phyloP scores from a whole-genome alignment of 1,140 invertebrate species.

The Diorhabda carinulata region DNA sequence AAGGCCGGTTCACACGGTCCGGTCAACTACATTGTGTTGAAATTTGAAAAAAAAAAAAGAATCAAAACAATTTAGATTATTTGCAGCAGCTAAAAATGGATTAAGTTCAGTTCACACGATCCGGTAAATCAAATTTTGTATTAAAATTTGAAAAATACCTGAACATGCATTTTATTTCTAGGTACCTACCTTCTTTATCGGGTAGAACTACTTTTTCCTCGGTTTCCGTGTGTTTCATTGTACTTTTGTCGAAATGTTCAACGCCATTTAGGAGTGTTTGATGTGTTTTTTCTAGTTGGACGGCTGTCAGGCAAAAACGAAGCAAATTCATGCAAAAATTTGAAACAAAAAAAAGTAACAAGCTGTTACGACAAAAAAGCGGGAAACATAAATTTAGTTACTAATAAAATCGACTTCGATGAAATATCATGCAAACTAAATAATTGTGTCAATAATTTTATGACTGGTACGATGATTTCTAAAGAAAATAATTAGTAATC shows the following conservation, averaged over 20 bases:
- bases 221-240: constrained; percentile 72
- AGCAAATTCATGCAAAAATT: constrained; percentile 33
- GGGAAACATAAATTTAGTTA: too few relatives aligned
- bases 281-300: constrained; percentile 65
- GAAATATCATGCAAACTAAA: too few relatives aligned
- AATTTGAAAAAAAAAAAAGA: too few relatives aligned
- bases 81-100: not conserved
- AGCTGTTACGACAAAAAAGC: too few relatives aligned
- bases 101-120: too few relatives aligned
- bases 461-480: not conserved
- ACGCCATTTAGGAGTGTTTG: constrained; percentile 65
- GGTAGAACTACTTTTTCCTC: constrained; percentile 74
- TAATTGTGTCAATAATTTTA: not conserved
- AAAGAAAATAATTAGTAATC: not conserved
- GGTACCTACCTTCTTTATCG: constrained; percentile 62
- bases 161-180: not conserved
- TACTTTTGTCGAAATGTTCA: constrained; percentile 66
- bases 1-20: too few relatives aligned
- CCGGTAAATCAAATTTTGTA: too few relatives aligned
- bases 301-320: constrained; percentile 41
- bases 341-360: too few relatives aligned
- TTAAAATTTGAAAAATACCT: too few relatives aligned
- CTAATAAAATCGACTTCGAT: too few relatives aligned
- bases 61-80: not conserved
- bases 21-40: too few relatives aligned